Percentiles rank a stretch among this genome's conserved stretches.
These are phyloP conservation scores for Aix galericulata DNA, from an alignment of 2,113 vertebrate species.

Conservation along the genomic window DNA sequence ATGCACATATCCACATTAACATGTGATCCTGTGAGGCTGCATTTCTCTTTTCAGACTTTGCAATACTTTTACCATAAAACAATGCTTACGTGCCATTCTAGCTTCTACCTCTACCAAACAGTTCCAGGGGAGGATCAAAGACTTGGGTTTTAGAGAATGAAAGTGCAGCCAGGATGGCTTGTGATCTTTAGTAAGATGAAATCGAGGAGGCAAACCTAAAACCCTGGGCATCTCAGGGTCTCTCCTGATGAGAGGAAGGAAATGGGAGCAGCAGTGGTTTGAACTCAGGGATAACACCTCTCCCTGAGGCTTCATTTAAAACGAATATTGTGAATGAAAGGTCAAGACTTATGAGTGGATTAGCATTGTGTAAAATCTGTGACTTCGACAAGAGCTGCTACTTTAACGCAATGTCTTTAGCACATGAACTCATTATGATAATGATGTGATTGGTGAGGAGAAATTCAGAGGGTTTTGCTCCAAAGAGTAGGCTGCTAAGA, in stretches of 20 bases:
- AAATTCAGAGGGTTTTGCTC: slow-evolving; percentile 53
- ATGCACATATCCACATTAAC: neutral
- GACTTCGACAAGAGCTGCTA: slow-evolving; percentile 11
- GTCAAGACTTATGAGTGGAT: slow-evolving; percentile 1
- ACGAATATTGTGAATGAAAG: slow-evolving; percentile 11
- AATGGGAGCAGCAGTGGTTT: neutral
- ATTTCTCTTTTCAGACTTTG: neutral
- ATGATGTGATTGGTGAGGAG: slow-evolving; percentile 51
- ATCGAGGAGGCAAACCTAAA: neutral
- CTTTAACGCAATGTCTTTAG: slow-evolving; percentile 59
- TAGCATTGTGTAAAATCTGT: slow-evolving; percentile 40
- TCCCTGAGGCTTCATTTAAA: neutral
- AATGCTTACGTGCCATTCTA: neutral
- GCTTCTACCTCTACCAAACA: neutral
- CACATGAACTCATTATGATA: slow-evolving; percentile 60
- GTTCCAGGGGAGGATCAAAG: neutral
- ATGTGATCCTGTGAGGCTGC: neutral
- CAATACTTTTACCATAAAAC: neutral
- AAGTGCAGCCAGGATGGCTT: neutral
- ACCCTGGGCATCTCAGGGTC: neutral
- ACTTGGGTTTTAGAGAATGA: neutral
- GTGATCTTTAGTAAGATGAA: neutral
- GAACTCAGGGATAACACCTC: neutral
- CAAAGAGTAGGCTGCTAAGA: slow-evolving; percentile 10
- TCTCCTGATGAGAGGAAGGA: neutral